Evolutionary conservation across 1,140 invertebrate genomes (phyloP).

Genomic region (Trachymyrmex septentrionalis): DNA sequence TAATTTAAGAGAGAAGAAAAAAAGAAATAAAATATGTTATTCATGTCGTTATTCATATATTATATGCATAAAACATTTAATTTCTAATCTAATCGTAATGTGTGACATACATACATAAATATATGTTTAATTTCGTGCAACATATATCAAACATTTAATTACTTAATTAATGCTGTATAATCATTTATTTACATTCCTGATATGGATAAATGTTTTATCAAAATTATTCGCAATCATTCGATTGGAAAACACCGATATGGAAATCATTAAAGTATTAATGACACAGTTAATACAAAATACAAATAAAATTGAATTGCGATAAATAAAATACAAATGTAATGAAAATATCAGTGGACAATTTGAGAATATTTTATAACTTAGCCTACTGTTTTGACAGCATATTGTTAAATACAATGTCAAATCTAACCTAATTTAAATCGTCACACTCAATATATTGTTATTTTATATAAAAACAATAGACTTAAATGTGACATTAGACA

Average conservation of each 20-base stretch:
- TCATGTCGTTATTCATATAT: not conserved
- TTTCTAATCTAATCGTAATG: slow-evolving; percentile 10
- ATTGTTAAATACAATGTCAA: too few species aligned
- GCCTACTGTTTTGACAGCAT: not conserved
- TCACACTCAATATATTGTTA: too few species aligned
- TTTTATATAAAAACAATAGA: too few species aligned
- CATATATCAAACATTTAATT: slow-evolving; percentile 27
- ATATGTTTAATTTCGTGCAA: slow-evolving; percentile 9
- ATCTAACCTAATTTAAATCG: too few species aligned
- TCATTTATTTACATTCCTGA: slow-evolving; percentile 1
- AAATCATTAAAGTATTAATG: slow-evolving; percentile 34
- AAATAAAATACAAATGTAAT: not conserved
- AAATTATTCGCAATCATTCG: slow-evolving; percentile 11
- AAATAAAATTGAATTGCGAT: slow-evolving; percentile 17
- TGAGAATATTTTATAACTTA: not conserved
- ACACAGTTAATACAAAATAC: not conserved
- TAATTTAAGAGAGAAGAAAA: not conserved
- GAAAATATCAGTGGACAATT: not conserved
- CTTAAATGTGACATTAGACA: too few species aligned
- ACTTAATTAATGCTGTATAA: slow-evolving; percentile 23
- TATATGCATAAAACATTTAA: slow-evolving; percentile 4
- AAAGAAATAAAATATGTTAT: not conserved
- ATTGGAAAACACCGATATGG: slow-evolving; percentile 6
- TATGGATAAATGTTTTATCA: slow-evolving; percentile 40
- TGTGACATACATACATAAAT: slow-evolving; percentile 4